Evolutionary conservation across 2,113 vertebrate species (phyloP), one percentile per base, ranked within the genome.

Genomic region (Hoplias malabaricus): DNA sequence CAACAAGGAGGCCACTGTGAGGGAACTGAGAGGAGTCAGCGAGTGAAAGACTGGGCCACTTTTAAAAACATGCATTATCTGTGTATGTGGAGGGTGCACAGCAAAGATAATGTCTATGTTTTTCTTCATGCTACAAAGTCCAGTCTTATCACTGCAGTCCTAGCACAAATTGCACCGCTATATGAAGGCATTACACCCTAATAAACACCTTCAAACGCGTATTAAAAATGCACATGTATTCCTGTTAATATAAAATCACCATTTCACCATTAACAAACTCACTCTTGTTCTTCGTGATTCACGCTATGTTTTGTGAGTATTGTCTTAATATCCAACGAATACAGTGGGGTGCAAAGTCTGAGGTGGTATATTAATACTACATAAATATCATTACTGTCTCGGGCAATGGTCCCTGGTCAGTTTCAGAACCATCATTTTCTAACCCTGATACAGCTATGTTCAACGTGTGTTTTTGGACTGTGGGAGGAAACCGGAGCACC

Each of bases 1-100:
- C 21, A 76, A 76, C 63, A 76, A 76, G 62, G 23, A 67, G 73
- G 36, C 62, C 34, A 56, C 62, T 76, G 73, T 76, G 73, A 11
- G 33, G 43, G 8, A 66, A 42, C 27, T 19, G 42, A 63, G n/a
- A 6, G 4, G 71, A 46, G 33, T 29, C 16, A 62, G 72, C 42
- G 23, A 63, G 62, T 63, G 62, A 75, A 38, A 42, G 31, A 54
- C 46, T 5, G 1, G 4, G 48, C n/a, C n/a, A 54, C 13, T 2
- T 34, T 25, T 12, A 14, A 69, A 53, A 31, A 14, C 29, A 23
- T 48, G 33, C 40, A 33, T 63, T n/a, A 46, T 74, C n/a, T 4
- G 29, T 34, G n/a, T 19, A 9, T 34, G 1, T 3, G 7, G 27
- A 48, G 13, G 4, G 10, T 46, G 50, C 29, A 54, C 13, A 6